Base-by-base conservation (phyloP, 2,888 invertebrate species). In the Sinhomidia bicolor region DNA sequence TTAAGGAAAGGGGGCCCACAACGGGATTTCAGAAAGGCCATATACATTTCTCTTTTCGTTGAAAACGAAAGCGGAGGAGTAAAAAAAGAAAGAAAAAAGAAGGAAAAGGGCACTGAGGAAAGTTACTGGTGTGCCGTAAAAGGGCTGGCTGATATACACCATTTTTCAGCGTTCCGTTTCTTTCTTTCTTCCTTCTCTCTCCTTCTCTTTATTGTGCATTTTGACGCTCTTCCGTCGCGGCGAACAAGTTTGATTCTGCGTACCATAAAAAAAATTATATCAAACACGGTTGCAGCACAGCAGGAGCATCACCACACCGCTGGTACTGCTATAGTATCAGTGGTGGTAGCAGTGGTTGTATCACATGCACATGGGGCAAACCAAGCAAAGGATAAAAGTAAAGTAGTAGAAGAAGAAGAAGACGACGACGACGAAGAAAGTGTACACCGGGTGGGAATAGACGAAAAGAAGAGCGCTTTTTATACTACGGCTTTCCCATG, bases 241-340 rank as follows among this genome's bases (percentile, higher is more conserved):
- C 81, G 57, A 78, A 44, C 23, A 57, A 41, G 82, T 83, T 88
- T 88, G 88, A 88, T 83, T 84, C 88, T 88, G 83, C 88, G 83
- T 88, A 88, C 83, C 57, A 32, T 78, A 62, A 57, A 57, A 57
- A 57, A 71, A 47, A 79, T 71, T 14, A 23, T 74, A 74, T 36
- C 23, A 71, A 44, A n/a, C 23, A 7, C 10, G 71, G 9, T 14
- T 20, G 41, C 32, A 65, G 65, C 68, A 36, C 36, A 68, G 65
- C 32, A 51, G 23, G 23, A 68, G 81, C 32, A 68, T n/a, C 20
- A 10, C n/a, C 17, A 47, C 17, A 10, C n/a, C n/a, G n/a, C n/a
- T n/a, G n/a, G n/a, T n/a, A n/a, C n/a, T n/a, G n/a, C n/a, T n/a
- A n/a, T n/a, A n/a, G n/a, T n/a, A n/a, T n/a, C n/a, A n/a, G n/a